Conservation (phyloP, 2,113 vertebrate genomes). For the Gasterosteus aculeatus region DNA sequence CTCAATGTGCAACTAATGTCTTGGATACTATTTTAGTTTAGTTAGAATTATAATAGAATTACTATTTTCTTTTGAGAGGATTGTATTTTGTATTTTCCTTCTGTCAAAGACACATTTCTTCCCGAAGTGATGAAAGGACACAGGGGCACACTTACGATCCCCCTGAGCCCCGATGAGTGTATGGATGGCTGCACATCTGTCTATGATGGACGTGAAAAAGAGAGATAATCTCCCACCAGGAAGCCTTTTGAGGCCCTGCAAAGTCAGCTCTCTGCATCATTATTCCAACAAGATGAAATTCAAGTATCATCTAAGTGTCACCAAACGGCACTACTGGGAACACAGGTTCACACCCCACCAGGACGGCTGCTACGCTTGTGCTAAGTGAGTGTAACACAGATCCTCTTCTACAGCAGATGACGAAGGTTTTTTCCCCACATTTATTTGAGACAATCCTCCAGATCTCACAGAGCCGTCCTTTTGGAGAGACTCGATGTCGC, state of each 20-base stretch:
- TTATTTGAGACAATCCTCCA: slow-evolving; percentile 36
- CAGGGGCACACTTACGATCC: slow-evolving; percentile 34
- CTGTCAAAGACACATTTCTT: slow-evolving; percentile 20
- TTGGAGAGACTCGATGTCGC: background rate
- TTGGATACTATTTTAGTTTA: background rate
- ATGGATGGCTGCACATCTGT: slow-evolving; percentile 34
- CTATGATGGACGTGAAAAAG: slow-evolving; percentile 33
- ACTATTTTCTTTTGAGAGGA: background rate
- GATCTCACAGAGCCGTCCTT: background rate
- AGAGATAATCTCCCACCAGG: slow-evolving; percentile 32
- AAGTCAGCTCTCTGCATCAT: slow-evolving; percentile 36
- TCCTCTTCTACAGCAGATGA: slow-evolving; percentile 27
- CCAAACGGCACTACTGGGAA: slow-evolving; percentile 57
- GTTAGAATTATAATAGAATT: background rate
- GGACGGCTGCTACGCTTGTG: slow-evolving; percentile 56
- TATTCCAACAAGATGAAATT: slow-evolving; percentile 38
- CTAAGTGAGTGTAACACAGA: slow-evolving; percentile 66
- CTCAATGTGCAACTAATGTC: background rate
- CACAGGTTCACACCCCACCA: slow-evolving; percentile 50
- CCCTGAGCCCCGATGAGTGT: slow-evolving; percentile 18
- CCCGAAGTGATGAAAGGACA: slow-evolving; percentile 57
- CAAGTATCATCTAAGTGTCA: slow-evolving; percentile 55
- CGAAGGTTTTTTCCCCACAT: slow-evolving; percentile 39
- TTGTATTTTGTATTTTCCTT: slow-evolving; percentile 7
- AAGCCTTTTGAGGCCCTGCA: slow-evolving; percentile 20